Percentiles rank a stretch among this genome's conserved stretches.
phyloP scores from a whole-genome alignment of 1,140 invertebrate genomes.

The Drepana arcuata region DNA sequence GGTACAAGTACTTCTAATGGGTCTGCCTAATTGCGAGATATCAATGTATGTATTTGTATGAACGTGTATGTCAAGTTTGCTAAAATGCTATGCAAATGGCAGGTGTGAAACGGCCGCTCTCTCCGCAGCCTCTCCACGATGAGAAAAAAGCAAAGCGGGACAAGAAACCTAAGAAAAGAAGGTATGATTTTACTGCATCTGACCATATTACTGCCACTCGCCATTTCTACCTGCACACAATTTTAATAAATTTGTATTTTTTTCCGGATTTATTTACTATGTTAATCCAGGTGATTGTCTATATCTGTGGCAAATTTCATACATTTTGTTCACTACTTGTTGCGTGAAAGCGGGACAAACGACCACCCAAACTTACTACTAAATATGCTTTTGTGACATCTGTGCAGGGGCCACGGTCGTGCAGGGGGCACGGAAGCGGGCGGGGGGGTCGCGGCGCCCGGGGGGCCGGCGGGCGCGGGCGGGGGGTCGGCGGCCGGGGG shows the following conservation, averaged over 20 bases:
- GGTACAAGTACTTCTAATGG: no score
- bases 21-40: no score
- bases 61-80: no score
- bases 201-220: no score
- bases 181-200: conserved; percentile 25
- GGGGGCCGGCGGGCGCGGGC: conserved; percentile 2
- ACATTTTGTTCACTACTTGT: no score
- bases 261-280: background rate
- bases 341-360: no score
- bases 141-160: conserved; percentile 63
- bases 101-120: conserved; percentile 45
- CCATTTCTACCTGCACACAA: no score
- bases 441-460: conserved; percentile 6
- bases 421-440: conserved; percentile 41
- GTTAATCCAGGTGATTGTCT: background rate
- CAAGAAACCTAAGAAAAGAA: conserved; percentile 62
- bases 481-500: conserved; percentile 1
- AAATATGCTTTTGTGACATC: background rate
- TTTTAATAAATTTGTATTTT: conserved; percentile 6
- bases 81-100: no score
- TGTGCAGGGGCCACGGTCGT: conserved; percentile 40
- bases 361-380: no score
- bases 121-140: conserved; percentile 35
- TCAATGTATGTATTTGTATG: no score
- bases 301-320: no score